phyloP scores from a whole-genome alignment of 2,888 invertebrate species.

The Dicranocentrus wangi region DNA sequence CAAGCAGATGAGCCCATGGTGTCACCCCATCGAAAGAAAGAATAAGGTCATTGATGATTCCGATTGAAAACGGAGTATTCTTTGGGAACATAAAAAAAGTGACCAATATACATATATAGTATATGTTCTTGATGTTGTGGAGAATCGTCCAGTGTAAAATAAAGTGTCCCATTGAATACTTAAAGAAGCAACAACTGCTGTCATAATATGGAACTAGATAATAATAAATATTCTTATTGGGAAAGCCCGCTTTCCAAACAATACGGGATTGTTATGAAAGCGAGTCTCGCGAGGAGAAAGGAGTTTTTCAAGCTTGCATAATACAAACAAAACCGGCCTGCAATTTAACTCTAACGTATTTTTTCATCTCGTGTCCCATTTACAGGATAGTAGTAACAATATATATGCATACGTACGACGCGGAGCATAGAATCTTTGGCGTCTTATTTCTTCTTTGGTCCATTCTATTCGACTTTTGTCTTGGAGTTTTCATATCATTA shows the following conservation, averaged over 20 bases:
- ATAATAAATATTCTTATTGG: constrained; percentile 34
- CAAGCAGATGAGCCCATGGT: constrained; percentile 58
- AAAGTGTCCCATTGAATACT: constrained; percentile 55
- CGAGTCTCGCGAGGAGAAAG: neutral
- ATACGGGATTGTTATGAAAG: neutral
- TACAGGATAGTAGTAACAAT: no score
- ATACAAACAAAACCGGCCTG: constrained; percentile 15
- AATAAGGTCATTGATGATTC: constrained; percentile 32
- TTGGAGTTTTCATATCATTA: constrained; percentile 23
- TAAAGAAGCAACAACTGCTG: constrained; percentile 56
- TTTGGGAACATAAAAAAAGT: constrained; percentile 15
- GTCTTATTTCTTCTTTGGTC: constrained; percentile 17
- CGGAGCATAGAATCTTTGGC: constrained; percentile 1
- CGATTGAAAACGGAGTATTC: constrained; percentile 42
- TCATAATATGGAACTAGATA: constrained; percentile 53
- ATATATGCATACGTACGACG: neutral
- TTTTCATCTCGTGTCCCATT: constrained; percentile 2
- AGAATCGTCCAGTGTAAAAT: constrained; percentile 47
- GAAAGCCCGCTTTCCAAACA: constrained; percentile 16
- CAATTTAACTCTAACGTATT: constrained; percentile 11
- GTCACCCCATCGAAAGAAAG: constrained; percentile 37
- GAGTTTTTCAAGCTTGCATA: constrained; percentile 12
- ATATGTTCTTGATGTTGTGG: constrained; percentile 29
- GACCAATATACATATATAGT: no score
- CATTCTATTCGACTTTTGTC: constrained; percentile 3